A percentile compares a stretch with the other conserved stretches of the same genome.
Conservation (phyloP, 92 coral and sea anemone species). For the Palythoa grandis region DNA sequence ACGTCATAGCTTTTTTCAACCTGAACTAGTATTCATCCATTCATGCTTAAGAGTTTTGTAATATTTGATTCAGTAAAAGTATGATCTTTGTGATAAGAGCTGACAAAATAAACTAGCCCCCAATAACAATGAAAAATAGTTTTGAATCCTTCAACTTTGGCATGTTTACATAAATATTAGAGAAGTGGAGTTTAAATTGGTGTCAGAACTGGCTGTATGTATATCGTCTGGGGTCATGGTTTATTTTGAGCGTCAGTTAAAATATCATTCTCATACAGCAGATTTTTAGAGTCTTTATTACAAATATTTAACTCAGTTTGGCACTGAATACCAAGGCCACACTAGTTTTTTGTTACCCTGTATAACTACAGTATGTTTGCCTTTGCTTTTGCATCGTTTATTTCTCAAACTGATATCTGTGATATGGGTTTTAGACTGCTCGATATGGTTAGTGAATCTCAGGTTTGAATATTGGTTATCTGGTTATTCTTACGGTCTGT, state of each 20-base stretch:
- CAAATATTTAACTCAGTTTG: no score
- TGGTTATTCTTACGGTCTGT: no score
- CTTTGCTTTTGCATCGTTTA: no score
- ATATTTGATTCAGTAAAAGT: conserved; percentile 35
- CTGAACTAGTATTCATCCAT: not conserved
- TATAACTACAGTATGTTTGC: no score
- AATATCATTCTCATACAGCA: not conserved
- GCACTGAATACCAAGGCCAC: no score
- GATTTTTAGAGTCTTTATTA: no score
- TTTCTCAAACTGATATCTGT: no score
- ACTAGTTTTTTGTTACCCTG: no score
- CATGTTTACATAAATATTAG: conserved; percentile 25
- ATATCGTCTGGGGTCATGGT: conserved; percentile 3
- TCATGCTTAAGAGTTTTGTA: conserved; percentile 6
- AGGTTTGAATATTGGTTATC: no score
- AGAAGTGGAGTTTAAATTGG: conserved; percentile 19
- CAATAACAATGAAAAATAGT: conserved; percentile 2
- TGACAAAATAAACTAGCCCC: not conserved
- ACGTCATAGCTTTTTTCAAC: not conserved
- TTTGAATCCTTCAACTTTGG: conserved; percentile 14
- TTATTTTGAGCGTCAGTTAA: not conserved
- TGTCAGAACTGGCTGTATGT: not conserved
- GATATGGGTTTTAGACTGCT: no score
- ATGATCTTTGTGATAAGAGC: conserved; percentile 24
- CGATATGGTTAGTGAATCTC: no score